A percentile compares a stretch with the other conserved stretches of the same genome.
phyloP scores from a whole-genome alignment of 2,113 vertebrate genomes.

The Silurus glanis region DNA sequence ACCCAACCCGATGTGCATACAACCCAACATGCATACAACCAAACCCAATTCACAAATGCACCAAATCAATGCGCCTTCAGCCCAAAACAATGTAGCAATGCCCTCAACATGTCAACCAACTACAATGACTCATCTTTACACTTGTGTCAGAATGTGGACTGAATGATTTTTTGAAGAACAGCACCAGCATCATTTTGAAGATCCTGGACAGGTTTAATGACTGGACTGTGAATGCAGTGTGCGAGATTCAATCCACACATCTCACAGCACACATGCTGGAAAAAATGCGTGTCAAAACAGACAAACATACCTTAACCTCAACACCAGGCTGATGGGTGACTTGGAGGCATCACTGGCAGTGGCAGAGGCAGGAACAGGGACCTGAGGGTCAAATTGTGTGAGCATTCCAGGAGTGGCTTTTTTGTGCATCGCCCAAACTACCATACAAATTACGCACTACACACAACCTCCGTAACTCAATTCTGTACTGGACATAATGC shows the following conservation, averaged over 20 bases:
- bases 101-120: neutral
- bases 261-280: neutral
- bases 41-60: too few relatives aligned
- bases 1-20: too few relatives aligned
- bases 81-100: too few relatives aligned
- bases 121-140: neutral
- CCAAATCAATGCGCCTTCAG: too few relatives aligned
- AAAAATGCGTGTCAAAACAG: neutral
- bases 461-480: neutral
- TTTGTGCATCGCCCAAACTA: neutral
- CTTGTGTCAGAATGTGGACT: neutral
- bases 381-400: conserved; percentile 62
- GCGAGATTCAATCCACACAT: neutral
- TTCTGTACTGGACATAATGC: neutral
- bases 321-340: conserved; percentile 89
- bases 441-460: too few relatives aligned
- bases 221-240: neutral
- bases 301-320: conserved; percentile 86
- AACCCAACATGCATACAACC: too few relatives aligned
- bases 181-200: neutral
- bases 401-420: neutral
- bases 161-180: neutral
- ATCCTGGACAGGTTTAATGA: neutral
- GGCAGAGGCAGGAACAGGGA: conserved; percentile 43
- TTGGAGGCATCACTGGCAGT: conserved; percentile 71